Evolutionary conservation across 2,888 invertebrate species (phyloP), one percentile per base, ranked within the genome.

Genomic region (Harpalus rufipes): DNA sequence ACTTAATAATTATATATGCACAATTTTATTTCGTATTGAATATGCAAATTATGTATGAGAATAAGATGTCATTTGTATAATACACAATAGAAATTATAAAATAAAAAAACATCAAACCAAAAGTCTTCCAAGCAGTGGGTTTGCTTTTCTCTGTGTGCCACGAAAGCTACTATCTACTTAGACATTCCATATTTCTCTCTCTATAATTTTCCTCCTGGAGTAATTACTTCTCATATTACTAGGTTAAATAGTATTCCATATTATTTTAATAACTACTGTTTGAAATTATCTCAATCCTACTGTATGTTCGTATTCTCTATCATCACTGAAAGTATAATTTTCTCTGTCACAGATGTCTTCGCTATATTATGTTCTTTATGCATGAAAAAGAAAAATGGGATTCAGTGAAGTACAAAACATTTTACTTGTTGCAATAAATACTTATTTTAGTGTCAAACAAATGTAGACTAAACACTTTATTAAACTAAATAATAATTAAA

Each of bases 11-110:
- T 12, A 63, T 25, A 5, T 18, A 63, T 25, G 18, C 25, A 21
- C 63, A 63, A 0, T 63, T 61, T 18, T 21, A 61, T 61, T 18
- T 61, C 18, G 14, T 14, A 61, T 51, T 51, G 63, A 18, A 63
- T 25, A 63, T 63, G 63, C 18, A 61, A 25, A 63, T 63, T 25
- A 63, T 63, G 32, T 0, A 68, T 12, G 7, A 39, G 7, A 68
- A 39, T 32, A 68, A 68, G 68, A 68, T 63, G 39, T 68, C 68
- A 68, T 68, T 68, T 68, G 39, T 68, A 39, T 68, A 68, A 39
- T 12, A 8, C 68, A 68, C 68, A 68, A 68, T 68, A 68, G 68
- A 68, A 68, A 25, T 68, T 68, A 39, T 14, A 68, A 68, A 68
- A 68, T 68, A 39, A 68, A 0, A 0, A 25, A 68, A 41, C n/a